Evolutionary conservation across 2,888 invertebrate genomes (phyloP).

Genomic region (Thymelicus lineola): DNA sequence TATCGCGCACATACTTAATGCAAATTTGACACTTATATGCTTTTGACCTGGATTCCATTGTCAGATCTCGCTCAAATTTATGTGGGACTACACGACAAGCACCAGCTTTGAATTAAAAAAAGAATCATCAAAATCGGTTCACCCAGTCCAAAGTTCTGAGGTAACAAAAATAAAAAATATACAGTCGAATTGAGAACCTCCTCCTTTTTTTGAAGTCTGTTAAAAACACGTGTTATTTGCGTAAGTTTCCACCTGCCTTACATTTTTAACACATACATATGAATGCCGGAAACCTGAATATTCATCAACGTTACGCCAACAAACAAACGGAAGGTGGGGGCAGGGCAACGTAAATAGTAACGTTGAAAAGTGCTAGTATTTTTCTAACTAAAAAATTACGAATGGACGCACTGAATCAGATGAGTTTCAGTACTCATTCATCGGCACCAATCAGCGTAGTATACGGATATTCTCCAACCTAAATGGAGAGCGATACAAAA

Average conservation of each 20-base stretch:
- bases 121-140: too few species aligned
- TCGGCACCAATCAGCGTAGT: slow-evolving; percentile 19
- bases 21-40: too few species aligned
- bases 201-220: too few species aligned
- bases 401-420: slow-evolving; percentile 13
- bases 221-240: slow-evolving; percentile 1
- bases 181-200: too few species aligned
- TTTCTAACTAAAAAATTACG: slow-evolving; percentile 29
- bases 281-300: slow-evolving; percentile 38
- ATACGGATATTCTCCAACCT: not conserved
- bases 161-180: too few species aligned
- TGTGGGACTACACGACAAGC: too few species aligned
- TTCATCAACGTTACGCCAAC: slow-evolving; percentile 27
- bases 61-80: too few species aligned
- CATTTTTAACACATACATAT: slow-evolving; percentile 29
- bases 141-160: too few species aligned
- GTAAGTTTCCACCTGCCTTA: slow-evolving; percentile 8
- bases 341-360: slow-evolving; percentile 29
- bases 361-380: slow-evolving; percentile 35
- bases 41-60: too few species aligned
- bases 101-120: too few species aligned
- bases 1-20: too few species aligned
- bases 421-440: slow-evolving; percentile 15
- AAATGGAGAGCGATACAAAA: not conserved
- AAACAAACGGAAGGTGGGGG: not conserved